Evolutionary conservation across 2,888 invertebrate genomes (phyloP), one percentile per base, ranked within the genome.

Genomic region (Chaetogeoica ovagalla): DNA sequence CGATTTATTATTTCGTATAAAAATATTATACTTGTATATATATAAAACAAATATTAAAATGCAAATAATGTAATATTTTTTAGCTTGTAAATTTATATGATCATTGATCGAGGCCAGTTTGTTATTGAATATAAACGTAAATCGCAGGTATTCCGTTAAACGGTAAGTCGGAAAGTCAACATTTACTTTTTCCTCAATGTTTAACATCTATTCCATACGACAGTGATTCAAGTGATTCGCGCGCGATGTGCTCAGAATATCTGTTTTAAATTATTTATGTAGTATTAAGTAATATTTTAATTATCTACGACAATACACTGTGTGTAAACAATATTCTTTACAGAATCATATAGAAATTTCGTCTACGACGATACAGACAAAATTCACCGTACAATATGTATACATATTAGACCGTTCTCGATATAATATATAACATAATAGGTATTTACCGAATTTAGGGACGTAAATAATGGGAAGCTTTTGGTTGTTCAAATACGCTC

Each of bases 1-100:
- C 66, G 21, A 43, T 66, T 66, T 66, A 66, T 15, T 48, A 21
- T 66, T 48, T 43, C 7, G 39, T 65, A n/a, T 48, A 48, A 66
- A 66, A 66, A 66, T 21, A 48, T 21, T 21, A 21, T 66, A 21
- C 21, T 39, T 43, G 8, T 48, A 13, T 66, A n/a, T 43, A 17
- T 15, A 21, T 43, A 15, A 43, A n/a, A 43, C 43, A 15, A 43
- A 48, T 66, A 66, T 43, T 15, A 21, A 66, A 48, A 23, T 39
- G 15, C 43, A 23, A 21, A 21, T 66, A 21, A 48, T 66, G 19
- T 68, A 13, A 48, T 15, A 52, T 68, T 68, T 9, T 30, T 52
- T 9, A 9, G 9, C 19, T 52, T 30, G 68, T 4, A 30, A 23
- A 68, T 11, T 17, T 5, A 23, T 52, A 11, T 23, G 19, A 17